Conservation (phyloP, 2,113 vertebrate genomes). For the Actenoides hombroni region DNA sequence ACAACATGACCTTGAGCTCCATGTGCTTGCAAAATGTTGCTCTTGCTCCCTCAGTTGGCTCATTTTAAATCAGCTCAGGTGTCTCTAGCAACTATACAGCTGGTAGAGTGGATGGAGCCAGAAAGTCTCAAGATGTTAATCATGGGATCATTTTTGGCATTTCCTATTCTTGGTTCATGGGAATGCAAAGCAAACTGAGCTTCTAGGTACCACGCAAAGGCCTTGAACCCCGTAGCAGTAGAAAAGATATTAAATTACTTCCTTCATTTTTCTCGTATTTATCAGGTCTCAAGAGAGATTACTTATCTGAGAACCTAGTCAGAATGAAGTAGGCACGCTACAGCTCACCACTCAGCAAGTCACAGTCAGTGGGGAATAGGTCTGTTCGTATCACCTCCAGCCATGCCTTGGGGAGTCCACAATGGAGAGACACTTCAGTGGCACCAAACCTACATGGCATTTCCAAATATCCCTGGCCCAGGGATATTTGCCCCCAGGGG, state of each 20-base stretch:
- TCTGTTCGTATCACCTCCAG: neutral
- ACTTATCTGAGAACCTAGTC: neutral
- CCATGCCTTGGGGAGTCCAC: neutral
- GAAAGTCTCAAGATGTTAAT: neutral
- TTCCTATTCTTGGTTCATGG: neutral
- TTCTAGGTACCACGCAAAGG: neutral
- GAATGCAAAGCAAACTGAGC: neutral
- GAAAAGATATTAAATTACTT: neutral
- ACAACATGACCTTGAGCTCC: neutral
- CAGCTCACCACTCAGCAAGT: neutral
- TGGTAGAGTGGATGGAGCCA: neutral
- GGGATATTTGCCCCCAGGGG: neutral
- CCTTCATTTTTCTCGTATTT: neutral
- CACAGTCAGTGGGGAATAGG: neutral
- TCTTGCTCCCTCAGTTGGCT: neutral
- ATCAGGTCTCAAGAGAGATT: conserved; percentile 1
- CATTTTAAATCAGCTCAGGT: neutral
- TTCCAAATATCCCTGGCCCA: neutral
- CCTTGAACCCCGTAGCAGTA: neutral
- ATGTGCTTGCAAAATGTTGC: neutral
- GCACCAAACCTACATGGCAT: neutral
- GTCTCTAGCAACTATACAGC: neutral
- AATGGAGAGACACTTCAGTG: neutral
- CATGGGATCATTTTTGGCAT: neutral
- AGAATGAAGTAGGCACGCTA: neutral